Percentiles rank a stretch among this genome's conserved stretches.
phyloP scores from a whole-genome alignment of 92 coral and sea anemone species.

The Paramuricea clavata region DNA sequence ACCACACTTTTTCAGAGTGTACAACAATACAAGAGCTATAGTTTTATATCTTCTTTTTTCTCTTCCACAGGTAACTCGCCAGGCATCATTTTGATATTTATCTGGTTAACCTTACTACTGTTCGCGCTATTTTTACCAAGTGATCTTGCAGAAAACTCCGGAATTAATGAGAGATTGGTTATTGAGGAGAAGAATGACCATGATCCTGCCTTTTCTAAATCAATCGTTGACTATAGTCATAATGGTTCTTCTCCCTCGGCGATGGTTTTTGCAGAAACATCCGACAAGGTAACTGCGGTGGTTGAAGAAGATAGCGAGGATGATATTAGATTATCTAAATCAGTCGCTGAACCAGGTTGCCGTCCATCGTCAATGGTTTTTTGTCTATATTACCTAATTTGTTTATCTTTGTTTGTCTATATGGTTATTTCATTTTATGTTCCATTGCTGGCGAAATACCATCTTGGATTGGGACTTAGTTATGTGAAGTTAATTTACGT shows the following conservation, averaged over 20 bases:
- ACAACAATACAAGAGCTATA: too few relatives aligned
- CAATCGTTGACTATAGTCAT: too few relatives aligned
- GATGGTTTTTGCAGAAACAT: too few relatives aligned
- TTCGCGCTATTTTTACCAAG: neutral
- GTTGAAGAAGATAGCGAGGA: too few relatives aligned
- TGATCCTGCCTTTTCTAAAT: neutral
- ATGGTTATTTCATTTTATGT: neutral
- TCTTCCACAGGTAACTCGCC: conserved; percentile 15
- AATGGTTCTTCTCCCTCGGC: too few relatives aligned
- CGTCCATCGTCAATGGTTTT: neutral
- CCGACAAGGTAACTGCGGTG: too few relatives aligned
- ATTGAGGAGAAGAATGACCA: neutral
- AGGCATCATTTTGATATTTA: neutral
- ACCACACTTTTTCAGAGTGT: too few relatives aligned
- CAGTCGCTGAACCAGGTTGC: neutral
- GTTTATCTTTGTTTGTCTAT: neutral
- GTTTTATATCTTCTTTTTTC: too few relatives aligned
- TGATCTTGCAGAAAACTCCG: neutral
- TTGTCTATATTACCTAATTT: neutral
- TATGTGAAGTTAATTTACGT: neutral
- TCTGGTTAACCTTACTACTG: neutral
- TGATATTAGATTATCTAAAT: neutral
- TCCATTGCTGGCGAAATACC: neutral
- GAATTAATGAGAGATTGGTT: too few relatives aligned
- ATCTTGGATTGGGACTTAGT: neutral